These are phyloP conservation scores for Nemapogon koenigi DNA, from an alignment of 2,888 invertebrate genomes.

Conservation along the genomic window DNA sequence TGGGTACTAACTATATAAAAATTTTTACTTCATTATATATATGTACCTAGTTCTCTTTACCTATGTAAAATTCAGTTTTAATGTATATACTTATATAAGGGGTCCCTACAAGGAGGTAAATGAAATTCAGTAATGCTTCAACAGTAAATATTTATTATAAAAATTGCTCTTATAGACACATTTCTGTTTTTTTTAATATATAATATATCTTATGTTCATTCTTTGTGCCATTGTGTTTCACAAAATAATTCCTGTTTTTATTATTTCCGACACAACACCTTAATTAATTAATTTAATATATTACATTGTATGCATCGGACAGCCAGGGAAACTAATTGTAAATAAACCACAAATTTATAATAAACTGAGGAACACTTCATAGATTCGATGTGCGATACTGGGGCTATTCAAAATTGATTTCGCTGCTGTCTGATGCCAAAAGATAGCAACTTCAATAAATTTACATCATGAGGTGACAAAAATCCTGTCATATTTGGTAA, in stretches of 20 bases:
- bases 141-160: constrained; percentile 67
- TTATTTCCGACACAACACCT: constrained; percentile 63
- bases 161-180: constrained; percentile 66
- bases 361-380: constrained; percentile 51
- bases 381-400: constrained; percentile 58
- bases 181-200: constrained; percentile 65
- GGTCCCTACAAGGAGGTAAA: too few relatives aligned
- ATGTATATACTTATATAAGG: too few relatives aligned
- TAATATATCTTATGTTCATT: constrained; percentile 63
- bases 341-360: constrained; percentile 24
- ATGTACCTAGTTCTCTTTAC: too few relatives aligned
- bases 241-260: constrained; percentile 65
- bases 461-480: constrained; percentile 56
- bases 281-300: constrained; percentile 54
- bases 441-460: constrained; percentile 35
- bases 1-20: background rate
- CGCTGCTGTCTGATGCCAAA: constrained; percentile 45
- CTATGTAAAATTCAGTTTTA: too few relatives aligned
- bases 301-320: constrained; percentile 57
- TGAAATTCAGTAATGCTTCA: constrained; percentile 51
- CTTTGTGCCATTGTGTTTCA: constrained; percentile 65
- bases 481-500: constrained; percentile 65
- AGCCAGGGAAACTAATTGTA: constrained; percentile 49
- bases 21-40: too few relatives aligned
- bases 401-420: constrained; percentile 42